Base-by-base conservation (phyloP, 2,113 vertebrate genomes). In the Lophochroa leadbeateri region DNA sequence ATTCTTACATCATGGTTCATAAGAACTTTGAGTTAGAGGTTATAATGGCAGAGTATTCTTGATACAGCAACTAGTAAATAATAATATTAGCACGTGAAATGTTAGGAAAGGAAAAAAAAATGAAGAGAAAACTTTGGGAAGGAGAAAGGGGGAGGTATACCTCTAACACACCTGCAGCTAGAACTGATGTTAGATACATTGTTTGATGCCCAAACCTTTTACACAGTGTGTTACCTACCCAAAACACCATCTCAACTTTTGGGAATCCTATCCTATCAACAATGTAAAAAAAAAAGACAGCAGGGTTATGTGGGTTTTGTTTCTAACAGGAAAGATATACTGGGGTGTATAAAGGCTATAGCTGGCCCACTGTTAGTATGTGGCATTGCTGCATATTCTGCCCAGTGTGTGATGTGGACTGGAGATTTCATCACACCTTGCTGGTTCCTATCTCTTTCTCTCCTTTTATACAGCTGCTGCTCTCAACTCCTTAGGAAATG, bases 201-300 rank as follows among this genome's bases (percentile, higher is more conserved):
- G 21, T 8, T 80, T 28, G 3, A 17, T 21, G 3, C 11, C 11
- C 24, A 46, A 6, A 12, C 4, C 27, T 37, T 52, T 72, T n/a
- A 13, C 17, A 31, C 6, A 27, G 11, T 9, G 14, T 19, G 2
- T 77, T 46, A 9, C 11, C 14, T 11, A 50, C 47, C 49, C 35
- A 74, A 91, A 81, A 57, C 8, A 18, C 11, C 13, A 11, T 13
- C 7, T 70, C 24, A 14, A 2, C 1, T 53, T 58, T 49, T 63
- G n/a, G 16, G 6, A 28, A 33, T 76, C 12, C 5, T 39, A 39
- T 44, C 10, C 19, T 6, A 14, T 58, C 11, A 35, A 9, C 3
- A 65, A 5, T 11, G 5, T 19, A 4, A 1, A 3, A 43, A n/a
- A 52, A 53, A 3, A 11, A 35, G 17, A 5, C 11, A 23, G 5